Evolutionary conservation across 2,113 vertebrate genomes (phyloP), one percentile per base, ranked within the genome.

Genomic region (Hemiscyllium ocellatum): DNA sequence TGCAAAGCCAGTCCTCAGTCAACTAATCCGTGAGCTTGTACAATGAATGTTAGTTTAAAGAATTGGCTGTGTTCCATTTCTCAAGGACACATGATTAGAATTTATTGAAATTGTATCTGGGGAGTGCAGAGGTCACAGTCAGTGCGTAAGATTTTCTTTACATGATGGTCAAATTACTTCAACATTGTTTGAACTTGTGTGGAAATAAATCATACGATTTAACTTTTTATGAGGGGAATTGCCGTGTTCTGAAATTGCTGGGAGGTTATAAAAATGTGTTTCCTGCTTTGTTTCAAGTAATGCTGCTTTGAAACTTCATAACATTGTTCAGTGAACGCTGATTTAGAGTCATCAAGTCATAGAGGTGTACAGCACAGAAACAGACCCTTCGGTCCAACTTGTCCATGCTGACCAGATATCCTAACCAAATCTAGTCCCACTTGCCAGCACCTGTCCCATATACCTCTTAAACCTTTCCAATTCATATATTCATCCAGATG

Each of bases 31-130:
- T 33, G 42, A 95, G 69, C 24, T 52, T 50, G 47, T 95, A 13
- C 68, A 95, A 26, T 13, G 69, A 72, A 72, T 95, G 37, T 70
- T 94, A 94, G 66, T 47, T 94, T 66, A 72, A 94, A 50, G 94
- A 33, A 10, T 72, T 95, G 94, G 68, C 94, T 76, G 12, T 33
- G 94, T 52, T 95, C 94, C 94, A 95, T 52, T 50, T 95, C 26
- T 95, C 94, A 95, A 95, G 94, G 94, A 95, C 94, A 95, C 68
- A 95, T 52, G 22, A 76, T 0, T 33, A 47, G 69, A 72, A 50
- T 72, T 72, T 52, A 95, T 52, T 95, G 94, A 95, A 72, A 95
- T 72, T 72, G 94, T 26, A 95, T 33, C 47, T 13, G 29, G 47
- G 47, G 69, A 95, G 66, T 52, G 47, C 69, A 76, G 52, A 72